Evolutionary conservation across 2,113 vertebrate genomes (phyloP), one percentile per base, ranked within the genome.

Genomic region (Cephalophus harveyi): DNA sequence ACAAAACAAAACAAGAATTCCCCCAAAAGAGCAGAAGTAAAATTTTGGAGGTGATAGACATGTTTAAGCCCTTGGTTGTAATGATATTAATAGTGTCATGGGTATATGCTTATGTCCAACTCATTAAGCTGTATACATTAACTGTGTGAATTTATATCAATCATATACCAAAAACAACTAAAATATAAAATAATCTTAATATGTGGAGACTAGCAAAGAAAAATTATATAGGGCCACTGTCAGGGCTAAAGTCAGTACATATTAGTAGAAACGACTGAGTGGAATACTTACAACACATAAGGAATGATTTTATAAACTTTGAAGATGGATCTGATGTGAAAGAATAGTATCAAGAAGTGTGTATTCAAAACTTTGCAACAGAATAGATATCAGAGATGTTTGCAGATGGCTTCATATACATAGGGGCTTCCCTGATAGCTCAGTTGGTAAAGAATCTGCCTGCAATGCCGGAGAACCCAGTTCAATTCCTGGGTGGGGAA

Each of bases 401-500:
- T 55, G 62, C 43, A 82, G 62, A 78, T 94, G 48, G 71, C 83
- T 55, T 74, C 17, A 46, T 30, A 64, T 46, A 92, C 27, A 15
- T 40, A 40, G 67, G 67, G 67, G 19, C 11, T 40, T 23, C 67
- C 36, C 36, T 40, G 67, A 25, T 40, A 13, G 19, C 36, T 74
- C 21, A 74, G 67, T 23, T 74, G n/a, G n/a, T 40, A 74, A 74
- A 40, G 67, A 40, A 23, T 74, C 19, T 1, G 5, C 5, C n/a
- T 74, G n/a, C n/a, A 74, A 40, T 74, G 67, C n/a, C 3, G n/a
- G 19, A 74, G n/a, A 71, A 2, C n/a, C 1, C 0, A 0, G 67
- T 71, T 71, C 2, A 12, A 23, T 36, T 12, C 67, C 19, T 71
- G 19, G 10, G n/a, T 71, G 0, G n/a, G n/a, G n/a, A 71, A 71